Conservation (phyloP, 2,797 vertebrate genomes). For the Melanotaenia pygmaea region DNA sequence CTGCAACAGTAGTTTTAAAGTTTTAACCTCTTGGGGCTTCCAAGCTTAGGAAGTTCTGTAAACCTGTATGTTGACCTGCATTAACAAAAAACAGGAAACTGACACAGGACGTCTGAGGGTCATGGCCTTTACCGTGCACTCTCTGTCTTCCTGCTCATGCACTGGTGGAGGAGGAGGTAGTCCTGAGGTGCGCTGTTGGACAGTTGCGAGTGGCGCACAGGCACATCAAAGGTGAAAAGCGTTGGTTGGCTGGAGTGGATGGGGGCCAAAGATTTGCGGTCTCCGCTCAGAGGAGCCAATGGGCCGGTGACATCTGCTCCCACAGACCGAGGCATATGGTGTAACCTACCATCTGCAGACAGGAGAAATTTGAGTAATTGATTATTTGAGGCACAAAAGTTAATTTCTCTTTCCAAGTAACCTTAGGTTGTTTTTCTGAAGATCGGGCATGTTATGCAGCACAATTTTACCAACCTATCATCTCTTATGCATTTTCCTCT, state of each 20-base stretch:
- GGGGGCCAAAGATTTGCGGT: slow-evolving; percentile 89
- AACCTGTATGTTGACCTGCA: slow-evolving; percentile 79
- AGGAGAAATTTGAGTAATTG: slow-evolving; percentile 45
- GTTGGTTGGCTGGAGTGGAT: slow-evolving; percentile 96
- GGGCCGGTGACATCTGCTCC: slow-evolving; percentile 87
- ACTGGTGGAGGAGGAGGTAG: slow-evolving; percentile 98
- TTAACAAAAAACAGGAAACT: slow-evolving; percentile 78
- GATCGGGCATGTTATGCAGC: background rate
- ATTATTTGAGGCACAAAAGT: slow-evolving; percentile 25
- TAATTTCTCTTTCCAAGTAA: background rate
- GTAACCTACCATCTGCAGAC: slow-evolving; percentile 88
- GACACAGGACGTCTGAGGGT: slow-evolving; percentile 71
- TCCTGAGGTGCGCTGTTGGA: slow-evolving; percentile 97
- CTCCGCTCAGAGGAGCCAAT: slow-evolving; percentile 85
- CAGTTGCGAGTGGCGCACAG: slow-evolving; percentile 86
- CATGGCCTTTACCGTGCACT: slow-evolving; percentile 88
- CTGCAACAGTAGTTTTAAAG: slow-evolving; percentile 36
- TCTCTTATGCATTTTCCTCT: slow-evolving; percentile 17
- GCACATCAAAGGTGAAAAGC: slow-evolving; percentile 95
- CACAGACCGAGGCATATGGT: slow-evolving; percentile 88
- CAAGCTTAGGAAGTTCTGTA: slow-evolving; percentile 65
- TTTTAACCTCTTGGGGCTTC: slow-evolving; percentile 35
- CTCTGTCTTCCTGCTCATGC: slow-evolving; percentile 96
- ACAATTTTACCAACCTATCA: slow-evolving; percentile 12
- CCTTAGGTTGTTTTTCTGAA: background rate